Base-by-base conservation (phyloP, 2,797 vertebrate species). In the Holocentrus rufus region DNA sequence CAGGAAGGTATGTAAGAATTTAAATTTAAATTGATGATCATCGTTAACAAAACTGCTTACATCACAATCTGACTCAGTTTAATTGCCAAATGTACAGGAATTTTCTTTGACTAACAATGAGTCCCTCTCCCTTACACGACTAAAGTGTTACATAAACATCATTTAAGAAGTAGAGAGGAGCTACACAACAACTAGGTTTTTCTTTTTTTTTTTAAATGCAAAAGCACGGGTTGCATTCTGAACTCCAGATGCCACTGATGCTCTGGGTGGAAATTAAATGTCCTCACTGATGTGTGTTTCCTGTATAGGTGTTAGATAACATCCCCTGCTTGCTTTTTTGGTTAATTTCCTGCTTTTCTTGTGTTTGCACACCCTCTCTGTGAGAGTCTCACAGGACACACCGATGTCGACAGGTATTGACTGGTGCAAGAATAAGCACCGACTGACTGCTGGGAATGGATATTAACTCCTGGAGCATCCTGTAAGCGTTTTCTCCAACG, bases 351-450 rank as follows among this genome's bases (percentile, higher is more conserved):
- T 79, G 61, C 83, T 63, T 83, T 81, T 84, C 74, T 86, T 70
- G 50, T 80, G 68, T 82, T 88, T 87, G 67, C 80, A 71, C 75
- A 53, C 77, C 80, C 63, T 77, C 66, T 69, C 46, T 46, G 76
- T 82, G 67, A 17, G 5, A 79, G 71, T 78, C 75, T 70, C 57
- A 52, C 53, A 14, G 54, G 73, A 72, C 68, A 68, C 77, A 81
- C 75, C 5, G 22, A 58, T 72, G 75, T 69, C 65, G 69, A 70
- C 80, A 81, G 81, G 75, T 85, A 86, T 85, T 14, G 74, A 86
- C 87, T 73, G 79, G 79, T 85, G 56, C 61, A 75, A 82, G 77
- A 87, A 88, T 85, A 80, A 87, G 86, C 74, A 80, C 65, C 34
- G 72, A 77, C 77, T 83, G 81, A 88, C 76, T 86, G 76, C 79